Percentiles rank a stretch among this genome's conserved stretches.
Conservation (phyloP, 2,888 invertebrate species). For the Melanotus villosus region DNA sequence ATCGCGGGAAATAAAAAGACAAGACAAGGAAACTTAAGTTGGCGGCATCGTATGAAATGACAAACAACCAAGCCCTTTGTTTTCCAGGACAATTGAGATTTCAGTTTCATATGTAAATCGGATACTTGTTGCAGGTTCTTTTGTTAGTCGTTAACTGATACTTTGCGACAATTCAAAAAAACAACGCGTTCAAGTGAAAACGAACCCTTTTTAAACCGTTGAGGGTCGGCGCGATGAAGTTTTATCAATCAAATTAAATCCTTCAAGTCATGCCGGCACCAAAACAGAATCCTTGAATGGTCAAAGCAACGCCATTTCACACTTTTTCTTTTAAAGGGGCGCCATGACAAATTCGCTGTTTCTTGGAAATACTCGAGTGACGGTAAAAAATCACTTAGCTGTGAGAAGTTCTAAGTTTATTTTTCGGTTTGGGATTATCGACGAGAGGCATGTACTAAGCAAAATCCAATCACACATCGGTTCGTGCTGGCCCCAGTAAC, state of each 20-base stretch:
- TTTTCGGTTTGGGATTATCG: slow-evolving; percentile 8
- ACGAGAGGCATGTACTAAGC: slow-evolving; percentile 21
- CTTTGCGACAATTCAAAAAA: slow-evolving; percentile 27
- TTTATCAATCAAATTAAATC: background rate
- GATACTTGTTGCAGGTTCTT: slow-evolving; percentile 55
- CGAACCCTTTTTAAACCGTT: background rate
- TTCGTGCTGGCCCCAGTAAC: slow-evolving; percentile 58
- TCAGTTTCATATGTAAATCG: slow-evolving; percentile 58
- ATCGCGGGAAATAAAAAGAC: slow-evolving; percentile 38
- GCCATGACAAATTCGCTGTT: too few relatives aligned
- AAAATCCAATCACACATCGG: slow-evolving; percentile 53
- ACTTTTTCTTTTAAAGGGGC: too few relatives aligned
- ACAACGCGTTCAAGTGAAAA: background rate
- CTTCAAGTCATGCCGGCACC: slow-evolving; percentile 29
- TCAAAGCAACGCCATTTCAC: too few relatives aligned
- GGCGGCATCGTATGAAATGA: slow-evolving; percentile 50
- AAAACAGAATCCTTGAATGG: too few relatives aligned
- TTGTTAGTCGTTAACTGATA: slow-evolving; percentile 55
- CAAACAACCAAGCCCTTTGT: slow-evolving; percentile 55
- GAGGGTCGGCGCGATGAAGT: background rate
- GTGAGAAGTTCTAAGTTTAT: too few relatives aligned
- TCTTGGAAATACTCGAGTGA: too few relatives aligned
- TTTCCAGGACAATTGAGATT: slow-evolving; percentile 58
- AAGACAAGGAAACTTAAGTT: slow-evolving; percentile 53
- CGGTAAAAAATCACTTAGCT: too few relatives aligned